Percentiles rank a stretch among this genome's conserved stretches.
These are phyloP conservation scores for Spodoptera frugiperda DNA, from an alignment of 1,140 invertebrate genomes.

Conservation along the genomic window DNA sequence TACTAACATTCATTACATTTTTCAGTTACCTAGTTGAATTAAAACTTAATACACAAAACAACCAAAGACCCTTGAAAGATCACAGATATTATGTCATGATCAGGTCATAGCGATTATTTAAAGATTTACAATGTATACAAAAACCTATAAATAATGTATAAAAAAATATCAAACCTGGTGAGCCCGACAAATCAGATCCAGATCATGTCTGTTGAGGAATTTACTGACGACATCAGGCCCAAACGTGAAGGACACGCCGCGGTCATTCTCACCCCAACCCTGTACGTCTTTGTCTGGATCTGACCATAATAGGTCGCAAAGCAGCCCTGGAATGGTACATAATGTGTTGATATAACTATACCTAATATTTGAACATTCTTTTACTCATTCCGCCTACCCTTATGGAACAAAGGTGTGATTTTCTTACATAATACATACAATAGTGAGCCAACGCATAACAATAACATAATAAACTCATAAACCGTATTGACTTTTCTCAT, in stretches of 20 bases:
- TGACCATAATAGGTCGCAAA: slow-evolving; percentile 96
- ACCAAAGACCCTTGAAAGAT: too few species aligned
- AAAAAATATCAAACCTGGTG: slow-evolving; percentile 88
- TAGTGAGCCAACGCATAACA: too few species aligned
- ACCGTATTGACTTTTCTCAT: too few species aligned
- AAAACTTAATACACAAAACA: too few species aligned
- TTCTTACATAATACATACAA: too few species aligned
- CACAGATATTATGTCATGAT: too few species aligned
- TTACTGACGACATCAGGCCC: slow-evolving; percentile 94
- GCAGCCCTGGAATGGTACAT: slow-evolving; percentile 86
- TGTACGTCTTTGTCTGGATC: slow-evolving; percentile 96
- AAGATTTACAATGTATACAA: too few species aligned
- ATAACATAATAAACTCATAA: too few species aligned
- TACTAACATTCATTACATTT: too few species aligned
- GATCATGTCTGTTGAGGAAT: slow-evolving; percentile 94
- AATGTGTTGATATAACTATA: neutral
- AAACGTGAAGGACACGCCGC: slow-evolving; percentile 95
- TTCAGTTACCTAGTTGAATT: too few species aligned
- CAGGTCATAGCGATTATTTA: too few species aligned
- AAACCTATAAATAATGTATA: neutral
- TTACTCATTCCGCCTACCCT: neutral
- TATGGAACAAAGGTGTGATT: neutral
- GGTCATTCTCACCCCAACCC: slow-evolving; percentile 95
- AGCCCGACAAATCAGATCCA: slow-evolving; percentile 95
- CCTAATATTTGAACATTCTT: too few species aligned